phyloP scores from a whole-genome alignment of 2,113 vertebrate species.

The Petrocephalus microphthalmus region DNA sequence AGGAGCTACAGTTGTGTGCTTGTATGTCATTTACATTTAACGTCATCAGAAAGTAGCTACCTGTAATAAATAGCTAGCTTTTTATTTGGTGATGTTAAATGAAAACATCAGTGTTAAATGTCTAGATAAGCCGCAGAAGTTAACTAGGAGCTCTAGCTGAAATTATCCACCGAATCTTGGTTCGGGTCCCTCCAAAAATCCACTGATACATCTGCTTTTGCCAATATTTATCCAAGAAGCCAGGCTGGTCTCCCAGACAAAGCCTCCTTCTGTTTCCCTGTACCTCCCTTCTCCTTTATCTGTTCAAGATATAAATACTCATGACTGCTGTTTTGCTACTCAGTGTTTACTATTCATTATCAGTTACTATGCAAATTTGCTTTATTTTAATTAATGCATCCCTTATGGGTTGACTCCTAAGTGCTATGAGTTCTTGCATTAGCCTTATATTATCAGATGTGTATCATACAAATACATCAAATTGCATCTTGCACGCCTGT shows the following conservation, averaged over 20 bases:
- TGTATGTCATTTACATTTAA: not conserved
- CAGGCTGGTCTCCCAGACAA: not conserved
- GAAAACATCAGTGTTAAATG: not conserved
- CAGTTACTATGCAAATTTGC: not conserved
- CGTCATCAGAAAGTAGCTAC: not conserved
- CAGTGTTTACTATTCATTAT: not conserved
- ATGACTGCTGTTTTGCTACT: not conserved
- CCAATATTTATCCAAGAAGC: not conserved
- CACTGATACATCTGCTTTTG: not conserved
- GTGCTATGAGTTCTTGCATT: not conserved
- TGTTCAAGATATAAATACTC: not conserved
- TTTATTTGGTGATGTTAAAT: not conserved
- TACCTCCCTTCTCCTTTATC: not conserved
- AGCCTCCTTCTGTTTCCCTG: not conserved
- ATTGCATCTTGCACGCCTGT: not conserved
- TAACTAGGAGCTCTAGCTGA: not conserved
- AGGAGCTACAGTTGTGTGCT: not conserved
- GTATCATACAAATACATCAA: not conserved
- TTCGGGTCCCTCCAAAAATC: not conserved
- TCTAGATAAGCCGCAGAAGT: not conserved
- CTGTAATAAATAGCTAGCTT: not conserved
- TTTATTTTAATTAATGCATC: not conserved
- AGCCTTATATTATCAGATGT: not conserved
- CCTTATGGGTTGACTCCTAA: not conserved
- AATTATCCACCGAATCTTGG: not conserved